Evolutionary conservation across 2,797 vertebrate species (phyloP).

Genomic region (Anisognathus igniventris): DNA sequence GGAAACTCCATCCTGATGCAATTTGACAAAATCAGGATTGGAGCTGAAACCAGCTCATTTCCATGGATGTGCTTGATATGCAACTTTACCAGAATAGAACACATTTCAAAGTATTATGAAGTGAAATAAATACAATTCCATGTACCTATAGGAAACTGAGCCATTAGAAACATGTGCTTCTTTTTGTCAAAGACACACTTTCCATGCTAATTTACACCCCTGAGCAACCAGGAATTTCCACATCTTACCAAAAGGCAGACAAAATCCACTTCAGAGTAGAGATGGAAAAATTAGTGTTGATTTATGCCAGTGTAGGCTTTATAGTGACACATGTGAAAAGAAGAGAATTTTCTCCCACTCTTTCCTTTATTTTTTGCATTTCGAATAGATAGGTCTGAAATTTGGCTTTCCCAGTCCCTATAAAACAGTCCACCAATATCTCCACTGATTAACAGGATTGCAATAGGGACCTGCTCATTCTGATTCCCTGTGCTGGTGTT

Average conservation of each 20-base stretch:
- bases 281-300: background rate
- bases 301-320: background rate
- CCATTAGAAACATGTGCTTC: background rate
- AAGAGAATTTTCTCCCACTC: background rate
- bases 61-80: rapidly evolving
- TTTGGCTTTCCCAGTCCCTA: background rate
- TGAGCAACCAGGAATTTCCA: background rate
- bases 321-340: background rate
- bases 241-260: background rate
- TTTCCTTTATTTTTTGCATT: background rate
- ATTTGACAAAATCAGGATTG: background rate
- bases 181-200: background rate
- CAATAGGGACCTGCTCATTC: background rate
- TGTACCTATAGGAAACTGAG: background rate
- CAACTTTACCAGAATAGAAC: background rate
- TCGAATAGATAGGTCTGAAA: background rate
- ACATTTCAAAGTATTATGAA: background rate
- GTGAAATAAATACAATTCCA: background rate
- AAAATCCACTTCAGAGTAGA: background rate
- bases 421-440: background rate
- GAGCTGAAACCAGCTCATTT: background rate
- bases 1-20: background rate
- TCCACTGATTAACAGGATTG: background rate
- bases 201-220: background rate
- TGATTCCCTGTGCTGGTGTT: background rate